Evolutionary conservation across 2,888 invertebrate species (phyloP).

Genomic region (Nasonia oneida): DNA sequence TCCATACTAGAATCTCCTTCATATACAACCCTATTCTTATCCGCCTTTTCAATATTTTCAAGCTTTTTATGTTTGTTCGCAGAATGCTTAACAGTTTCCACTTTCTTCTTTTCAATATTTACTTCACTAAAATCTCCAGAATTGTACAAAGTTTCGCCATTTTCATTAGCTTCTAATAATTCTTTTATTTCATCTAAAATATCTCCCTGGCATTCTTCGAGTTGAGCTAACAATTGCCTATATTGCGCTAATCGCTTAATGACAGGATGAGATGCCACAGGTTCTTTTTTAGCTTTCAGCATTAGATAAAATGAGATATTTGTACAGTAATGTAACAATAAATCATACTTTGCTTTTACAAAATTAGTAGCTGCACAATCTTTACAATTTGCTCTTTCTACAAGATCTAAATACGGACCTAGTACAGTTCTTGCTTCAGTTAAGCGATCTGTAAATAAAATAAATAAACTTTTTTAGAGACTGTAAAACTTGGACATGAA

Average conservation of each 20-base stretch:
- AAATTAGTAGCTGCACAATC: conserved; percentile 85
- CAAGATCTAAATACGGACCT: conserved; percentile 84
- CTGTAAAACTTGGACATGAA: neutral
- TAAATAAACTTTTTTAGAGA: conserved; percentile 41
- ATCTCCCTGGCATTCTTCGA: conserved; percentile 86
- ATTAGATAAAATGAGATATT: conserved; percentile 93
- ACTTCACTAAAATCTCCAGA: conserved; percentile 59
- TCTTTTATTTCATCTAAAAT: conserved; percentile 85
- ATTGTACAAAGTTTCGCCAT: conserved; percentile 64
- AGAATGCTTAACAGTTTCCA: neutral
- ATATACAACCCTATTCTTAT: conserved; percentile 16
- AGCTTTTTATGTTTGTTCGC: neutral
- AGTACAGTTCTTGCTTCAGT: conserved; percentile 84
- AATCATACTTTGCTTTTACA: conserved; percentile 85
- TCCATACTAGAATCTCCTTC: conserved; percentile 27
- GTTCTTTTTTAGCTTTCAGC: conserved; percentile 87
- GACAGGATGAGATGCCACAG: conserved; percentile 92
- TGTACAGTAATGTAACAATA: conserved; percentile 89
- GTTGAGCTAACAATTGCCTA: conserved; percentile 87
- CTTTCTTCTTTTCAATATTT: conserved; percentile 53
- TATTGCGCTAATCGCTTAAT: conserved; percentile 91
- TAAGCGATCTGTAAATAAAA: conserved; percentile 78
- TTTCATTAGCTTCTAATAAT: conserved; percentile 80
- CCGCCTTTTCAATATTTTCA: neutral
- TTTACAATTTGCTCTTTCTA: conserved; percentile 83